These are phyloP conservation scores for Pipistrellus pipistrellus DNA, from an alignment of 2,797 vertebrate genomes.

Conservation along the genomic window DNA sequence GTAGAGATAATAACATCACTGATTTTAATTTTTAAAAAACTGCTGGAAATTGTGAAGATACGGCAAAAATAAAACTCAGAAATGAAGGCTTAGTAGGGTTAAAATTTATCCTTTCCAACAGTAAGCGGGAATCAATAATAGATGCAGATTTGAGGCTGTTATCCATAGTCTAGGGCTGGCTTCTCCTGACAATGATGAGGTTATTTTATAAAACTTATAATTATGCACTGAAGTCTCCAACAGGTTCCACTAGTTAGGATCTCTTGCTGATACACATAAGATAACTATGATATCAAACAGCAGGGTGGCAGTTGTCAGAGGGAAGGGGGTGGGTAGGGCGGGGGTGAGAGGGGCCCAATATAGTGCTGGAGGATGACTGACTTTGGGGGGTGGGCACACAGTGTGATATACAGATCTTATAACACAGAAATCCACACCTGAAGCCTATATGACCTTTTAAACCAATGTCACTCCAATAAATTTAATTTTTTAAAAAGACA, in stretches of 20 bases:
- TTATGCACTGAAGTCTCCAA: not conserved
- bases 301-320: no score
- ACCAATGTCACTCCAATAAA: no score
- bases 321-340: no score
- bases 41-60: not conserved
- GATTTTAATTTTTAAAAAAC: not conserved
- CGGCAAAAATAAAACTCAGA: slow-evolving; percentile 28
- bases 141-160: not conserved
- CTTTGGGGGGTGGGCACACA: no score
- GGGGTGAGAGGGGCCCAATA: no score
- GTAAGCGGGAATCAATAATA: not conserved
- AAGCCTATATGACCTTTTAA: no score
- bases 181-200: not conserved
- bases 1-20: not conserved
- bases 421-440: no score
- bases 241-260: not conserved
- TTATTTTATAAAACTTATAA: not conserved
- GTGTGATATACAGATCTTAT: no score
- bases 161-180: not conserved
- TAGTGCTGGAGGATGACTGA: no score
- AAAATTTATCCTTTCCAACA: slow-evolving; percentile 10
- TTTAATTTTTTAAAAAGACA: no score
- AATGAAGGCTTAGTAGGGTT: not conserved
- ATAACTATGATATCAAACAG: not conserved
- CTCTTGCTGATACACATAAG: not conserved